phyloP scores from a whole-genome alignment of 2,113 vertebrate species.

The Carassius auratus region DNA sequence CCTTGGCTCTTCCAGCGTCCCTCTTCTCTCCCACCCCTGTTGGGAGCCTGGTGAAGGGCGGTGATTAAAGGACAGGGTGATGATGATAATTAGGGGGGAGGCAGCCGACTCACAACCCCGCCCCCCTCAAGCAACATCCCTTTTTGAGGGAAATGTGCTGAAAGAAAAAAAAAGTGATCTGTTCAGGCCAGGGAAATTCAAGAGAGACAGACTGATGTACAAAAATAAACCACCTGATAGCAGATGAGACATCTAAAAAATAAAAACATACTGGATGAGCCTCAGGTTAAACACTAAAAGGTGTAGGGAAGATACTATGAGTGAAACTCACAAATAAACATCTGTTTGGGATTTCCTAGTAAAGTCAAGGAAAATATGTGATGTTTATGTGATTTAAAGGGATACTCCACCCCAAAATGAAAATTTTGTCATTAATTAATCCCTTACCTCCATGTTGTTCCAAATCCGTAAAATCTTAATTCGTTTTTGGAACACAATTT shows the following conservation, averaged over 20 bases:
- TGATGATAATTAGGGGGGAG: too few species aligned
- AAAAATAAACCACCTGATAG: constrained; percentile 1
- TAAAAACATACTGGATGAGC: not conserved
- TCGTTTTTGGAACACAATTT: too few species aligned
- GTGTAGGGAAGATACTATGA: not conserved
- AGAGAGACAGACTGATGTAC: constrained; percentile 2
- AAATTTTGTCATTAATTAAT: too few species aligned
- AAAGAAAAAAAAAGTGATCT: not conserved
- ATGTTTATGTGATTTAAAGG: not conserved
- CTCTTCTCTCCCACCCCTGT: too few species aligned
- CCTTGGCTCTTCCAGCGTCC: too few species aligned
- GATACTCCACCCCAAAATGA: too few species aligned
- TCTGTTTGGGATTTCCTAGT: not conserved
- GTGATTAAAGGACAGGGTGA: too few species aligned
- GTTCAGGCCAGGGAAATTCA: not conserved
- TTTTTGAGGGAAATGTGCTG: not conserved
- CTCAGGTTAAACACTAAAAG: not conserved
- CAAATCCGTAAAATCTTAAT: too few species aligned
- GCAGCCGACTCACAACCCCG: too few species aligned
- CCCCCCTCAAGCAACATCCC: too few species aligned
- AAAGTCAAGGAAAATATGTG: not conserved
- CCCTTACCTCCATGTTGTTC: too few species aligned
- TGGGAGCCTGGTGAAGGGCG: too few species aligned
- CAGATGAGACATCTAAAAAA: not conserved
- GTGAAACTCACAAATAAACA: not conserved